These are phyloP conservation scores for Dendropsophus ebraccatus DNA, from an alignment of 2,113 vertebrate genomes.

Conservation along the genomic window DNA sequence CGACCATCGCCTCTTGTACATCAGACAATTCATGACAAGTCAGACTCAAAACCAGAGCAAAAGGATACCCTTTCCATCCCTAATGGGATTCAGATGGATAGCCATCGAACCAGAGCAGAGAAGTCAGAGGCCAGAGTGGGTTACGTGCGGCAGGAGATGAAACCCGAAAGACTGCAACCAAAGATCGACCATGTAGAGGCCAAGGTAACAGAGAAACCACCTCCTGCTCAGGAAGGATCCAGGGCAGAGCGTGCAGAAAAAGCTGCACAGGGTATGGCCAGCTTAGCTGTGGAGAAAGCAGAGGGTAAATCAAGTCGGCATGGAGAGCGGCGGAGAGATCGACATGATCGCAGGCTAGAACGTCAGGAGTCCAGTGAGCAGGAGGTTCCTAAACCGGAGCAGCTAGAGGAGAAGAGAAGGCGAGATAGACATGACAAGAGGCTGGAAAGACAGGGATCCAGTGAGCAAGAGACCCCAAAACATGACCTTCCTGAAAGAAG, in stretches of 20 bases:
- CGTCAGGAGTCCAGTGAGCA: constrained; percentile 89
- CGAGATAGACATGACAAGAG: constrained; percentile 46
- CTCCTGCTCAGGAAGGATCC: constrained; percentile 9
- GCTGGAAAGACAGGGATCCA: constrained; percentile 66
- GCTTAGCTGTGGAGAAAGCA: constrained; percentile 73
- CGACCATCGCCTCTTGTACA: constrained; percentile 76
- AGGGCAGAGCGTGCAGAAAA: constrained; percentile 63
- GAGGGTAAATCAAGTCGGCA: constrained; percentile 77
- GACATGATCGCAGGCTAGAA: constrained; percentile 76
- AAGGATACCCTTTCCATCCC: constrained; percentile 72
- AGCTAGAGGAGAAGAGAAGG: constrained; percentile 71
- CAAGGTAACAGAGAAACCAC: constrained; percentile 65
- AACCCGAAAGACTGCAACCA: constrained; percentile 83
- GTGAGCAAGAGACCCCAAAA: constrained; percentile 52
- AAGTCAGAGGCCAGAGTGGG: constrained; percentile 71
- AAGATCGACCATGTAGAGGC: constrained; percentile 81
- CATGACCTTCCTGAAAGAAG: constrained; percentile 76
- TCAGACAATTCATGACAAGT: constrained; percentile 79
- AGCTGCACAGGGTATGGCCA: constrained; percentile 74
- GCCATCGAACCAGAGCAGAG: constrained; percentile 64
- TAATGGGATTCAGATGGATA: constrained; percentile 68
- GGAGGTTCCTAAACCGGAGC: constrained; percentile 76
- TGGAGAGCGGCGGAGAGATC: constrained; percentile 78
- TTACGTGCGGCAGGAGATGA: constrained; percentile 85
- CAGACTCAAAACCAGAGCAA: constrained; percentile 69